Conservation (phyloP, 2,888 invertebrate genomes). For the Acanthacorydalis orientalis region DNA sequence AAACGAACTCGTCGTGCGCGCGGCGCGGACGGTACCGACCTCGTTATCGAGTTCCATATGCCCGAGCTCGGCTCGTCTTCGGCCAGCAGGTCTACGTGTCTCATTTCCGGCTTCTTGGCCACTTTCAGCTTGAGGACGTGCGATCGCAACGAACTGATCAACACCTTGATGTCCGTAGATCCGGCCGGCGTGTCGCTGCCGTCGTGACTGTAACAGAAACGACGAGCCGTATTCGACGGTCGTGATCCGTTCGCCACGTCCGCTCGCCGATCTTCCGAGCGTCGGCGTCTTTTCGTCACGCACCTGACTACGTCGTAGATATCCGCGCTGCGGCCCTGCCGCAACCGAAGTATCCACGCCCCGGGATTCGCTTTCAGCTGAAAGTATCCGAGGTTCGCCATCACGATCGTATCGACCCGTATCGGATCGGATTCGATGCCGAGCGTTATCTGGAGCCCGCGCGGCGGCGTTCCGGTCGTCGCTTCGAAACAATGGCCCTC, state of each 20-base stretch:
- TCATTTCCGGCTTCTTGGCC: conserved; percentile 78
- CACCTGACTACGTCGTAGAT: conserved; percentile 85
- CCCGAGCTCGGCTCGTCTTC: conserved; percentile 60
- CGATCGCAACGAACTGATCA: conserved; percentile 70
- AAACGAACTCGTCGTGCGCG: no score
- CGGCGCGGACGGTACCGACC: conserved; percentile 37
- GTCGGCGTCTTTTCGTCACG: background rate
- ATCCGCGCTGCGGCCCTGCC: conserved; percentile 87
- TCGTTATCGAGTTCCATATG: conserved; percentile 90
- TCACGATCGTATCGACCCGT: conserved; percentile 94
- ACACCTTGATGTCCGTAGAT: conserved; percentile 55
- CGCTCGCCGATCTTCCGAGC: background rate
- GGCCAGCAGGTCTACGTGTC: conserved; percentile 68
- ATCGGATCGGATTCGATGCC: conserved; percentile 66
- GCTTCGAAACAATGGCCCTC: conserved; percentile 97
- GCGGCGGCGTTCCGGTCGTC: conserved; percentile 77
- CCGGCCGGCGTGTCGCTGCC: conserved; percentile 55
- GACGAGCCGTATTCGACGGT: background rate
- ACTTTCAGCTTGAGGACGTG: conserved; percentile 85
- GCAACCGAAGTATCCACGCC: conserved; percentile 74
- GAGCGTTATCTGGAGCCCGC: conserved; percentile 91
- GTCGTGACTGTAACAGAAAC: conserved; percentile 41
- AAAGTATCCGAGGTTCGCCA: conserved; percentile 99
- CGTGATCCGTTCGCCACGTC: background rate
- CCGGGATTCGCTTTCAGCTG: conserved; percentile 97